phyloP scores from a whole-genome alignment of 2,797 vertebrate species.

The Megalops cyprinoides region DNA sequence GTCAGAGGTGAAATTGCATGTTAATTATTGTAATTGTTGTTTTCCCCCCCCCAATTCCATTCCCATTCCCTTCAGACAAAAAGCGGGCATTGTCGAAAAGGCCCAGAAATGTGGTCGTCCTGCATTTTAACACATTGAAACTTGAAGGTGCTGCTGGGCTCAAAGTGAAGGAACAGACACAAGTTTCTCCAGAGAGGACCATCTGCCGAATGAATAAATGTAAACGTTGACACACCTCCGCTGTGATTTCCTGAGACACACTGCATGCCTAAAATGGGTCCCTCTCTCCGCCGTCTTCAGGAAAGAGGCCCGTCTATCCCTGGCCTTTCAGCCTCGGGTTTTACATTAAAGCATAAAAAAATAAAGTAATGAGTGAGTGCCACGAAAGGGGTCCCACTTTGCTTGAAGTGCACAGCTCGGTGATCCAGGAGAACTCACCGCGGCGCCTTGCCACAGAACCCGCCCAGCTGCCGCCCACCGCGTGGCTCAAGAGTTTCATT shows the following conservation, averaged over 20 bases:
- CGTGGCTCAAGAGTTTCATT: constrained; percentile 12
- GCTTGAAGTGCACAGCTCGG: not conserved
- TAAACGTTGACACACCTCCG: not conserved
- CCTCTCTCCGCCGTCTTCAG: not conserved
- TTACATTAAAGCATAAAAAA: constrained; percentile 17
- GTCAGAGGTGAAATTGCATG: constrained; percentile 27
- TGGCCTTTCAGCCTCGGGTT: not conserved
- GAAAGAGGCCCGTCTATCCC: not conserved
- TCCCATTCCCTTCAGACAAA: constrained; percentile 25
- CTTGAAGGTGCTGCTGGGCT: not conserved
- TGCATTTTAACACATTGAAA: not conserved
- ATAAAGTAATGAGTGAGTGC: not conserved
- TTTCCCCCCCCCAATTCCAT: too few relatives aligned
- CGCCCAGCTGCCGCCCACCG: not conserved
- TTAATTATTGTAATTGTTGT: constrained; percentile 42
- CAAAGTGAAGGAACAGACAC: too few relatives aligned
- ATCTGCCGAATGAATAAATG: too few relatives aligned
- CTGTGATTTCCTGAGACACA: not conserved
- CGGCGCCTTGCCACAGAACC: not conserved
- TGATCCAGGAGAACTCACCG: not conserved
- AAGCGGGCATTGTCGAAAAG: not conserved
- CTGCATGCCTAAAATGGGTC: not conserved
- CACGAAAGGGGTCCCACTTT: not conserved
- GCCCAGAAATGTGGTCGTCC: not conserved
- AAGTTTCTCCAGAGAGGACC: too few relatives aligned